Percentiles rank a stretch among this genome's conserved stretches.
These are phyloP conservation scores for Tympanoctomys barrerae DNA, from an alignment of 2,797 vertebrate genomes.

Conservation along the genomic window DNA sequence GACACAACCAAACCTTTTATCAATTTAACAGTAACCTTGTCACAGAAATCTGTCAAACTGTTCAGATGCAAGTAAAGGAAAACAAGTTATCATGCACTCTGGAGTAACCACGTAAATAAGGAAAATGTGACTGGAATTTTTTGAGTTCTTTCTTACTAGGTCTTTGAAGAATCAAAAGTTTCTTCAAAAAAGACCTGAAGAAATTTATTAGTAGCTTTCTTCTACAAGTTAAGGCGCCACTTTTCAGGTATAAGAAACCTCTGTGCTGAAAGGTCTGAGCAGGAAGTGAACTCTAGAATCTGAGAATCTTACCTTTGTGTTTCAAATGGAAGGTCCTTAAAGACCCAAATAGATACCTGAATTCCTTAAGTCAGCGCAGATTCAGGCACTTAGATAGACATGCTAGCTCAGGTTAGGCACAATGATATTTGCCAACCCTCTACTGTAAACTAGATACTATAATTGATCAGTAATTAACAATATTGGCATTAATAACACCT, in stretches of 20 bases:
- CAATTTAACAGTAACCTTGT: constrained; percentile 89
- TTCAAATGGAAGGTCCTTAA: constrained; percentile 31
- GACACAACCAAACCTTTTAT: constrained; percentile 90
- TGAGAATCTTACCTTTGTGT: constrained; percentile 38
- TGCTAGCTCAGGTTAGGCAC: not conserved
- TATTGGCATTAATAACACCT: not conserved
- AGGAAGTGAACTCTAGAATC: constrained; percentile 31
- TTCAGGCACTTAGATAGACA: not conserved
- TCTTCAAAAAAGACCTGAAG: constrained; percentile 51
- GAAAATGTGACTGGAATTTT: constrained; percentile 73
- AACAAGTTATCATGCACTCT: constrained; percentile 86
- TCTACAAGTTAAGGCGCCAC: constrained; percentile 25
- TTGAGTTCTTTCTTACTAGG: constrained; percentile 68
- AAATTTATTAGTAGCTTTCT: constrained; percentile 74
- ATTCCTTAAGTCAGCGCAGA: constrained; percentile 16
- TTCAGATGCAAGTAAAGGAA: constrained; percentile 86
- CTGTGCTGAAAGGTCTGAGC: not conserved
- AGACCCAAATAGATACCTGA: not conserved
- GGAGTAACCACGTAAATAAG: constrained; percentile 84
- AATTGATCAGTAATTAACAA: constrained; percentile 26
- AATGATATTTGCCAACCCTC: not conserved
- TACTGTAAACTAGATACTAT: not conserved
- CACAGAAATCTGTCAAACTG: constrained; percentile 88
- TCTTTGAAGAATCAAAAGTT: constrained; percentile 74
- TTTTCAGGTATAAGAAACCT: constrained; percentile 60